These are phyloP conservation scores for Aurelia sp. DNA, from an alignment of 30 jellyfish, hydroid and myxozoan species.

Conservation along the genomic window DNA sequence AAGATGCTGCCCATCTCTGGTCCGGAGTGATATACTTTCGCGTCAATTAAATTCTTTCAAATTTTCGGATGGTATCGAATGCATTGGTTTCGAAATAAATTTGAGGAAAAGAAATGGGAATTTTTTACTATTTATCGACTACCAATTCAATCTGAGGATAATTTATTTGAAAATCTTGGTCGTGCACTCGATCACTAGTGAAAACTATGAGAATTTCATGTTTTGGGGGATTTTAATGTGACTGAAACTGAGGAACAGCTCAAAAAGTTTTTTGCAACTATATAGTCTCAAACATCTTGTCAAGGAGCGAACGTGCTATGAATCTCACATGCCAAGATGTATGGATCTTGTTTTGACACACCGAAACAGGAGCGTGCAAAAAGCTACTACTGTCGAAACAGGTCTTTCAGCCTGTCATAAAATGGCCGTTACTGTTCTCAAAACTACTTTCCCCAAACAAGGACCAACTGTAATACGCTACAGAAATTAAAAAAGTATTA, in stretches of 20 bases:
- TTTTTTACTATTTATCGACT: constrained; percentile 14
- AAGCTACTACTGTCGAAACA: not conserved
- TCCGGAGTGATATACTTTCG: not conserved
- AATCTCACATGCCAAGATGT: not conserved
- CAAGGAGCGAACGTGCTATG: not conserved
- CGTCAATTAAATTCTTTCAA: too few species aligned
- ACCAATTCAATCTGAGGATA: not conserved
- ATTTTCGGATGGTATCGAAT: too few species aligned
- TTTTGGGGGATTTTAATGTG: not conserved
- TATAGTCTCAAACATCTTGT: constrained; percentile 3
- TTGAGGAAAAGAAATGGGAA: constrained; percentile 1
- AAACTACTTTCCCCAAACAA: too few species aligned
- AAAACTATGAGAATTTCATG: not conserved
- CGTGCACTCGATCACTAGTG: constrained; percentile 7
- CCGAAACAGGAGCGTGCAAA: not conserved
- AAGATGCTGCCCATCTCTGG: too few species aligned
- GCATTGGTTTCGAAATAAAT: too few species aligned
- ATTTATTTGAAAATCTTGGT: constrained; percentile 5
- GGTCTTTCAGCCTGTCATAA: too few species aligned
- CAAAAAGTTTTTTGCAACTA: not conserved
- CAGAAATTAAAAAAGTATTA: too few species aligned
- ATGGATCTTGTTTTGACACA: constrained; percentile 7
- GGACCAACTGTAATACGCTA: too few species aligned
- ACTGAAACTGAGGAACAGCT: too few species aligned
- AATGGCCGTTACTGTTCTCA: too few species aligned